A percentile compares a stretch with the other conserved stretches of the same genome.
phyloP scores from a whole-genome alignment of 2,888 invertebrate species.

The Vanessa cardui region DNA sequence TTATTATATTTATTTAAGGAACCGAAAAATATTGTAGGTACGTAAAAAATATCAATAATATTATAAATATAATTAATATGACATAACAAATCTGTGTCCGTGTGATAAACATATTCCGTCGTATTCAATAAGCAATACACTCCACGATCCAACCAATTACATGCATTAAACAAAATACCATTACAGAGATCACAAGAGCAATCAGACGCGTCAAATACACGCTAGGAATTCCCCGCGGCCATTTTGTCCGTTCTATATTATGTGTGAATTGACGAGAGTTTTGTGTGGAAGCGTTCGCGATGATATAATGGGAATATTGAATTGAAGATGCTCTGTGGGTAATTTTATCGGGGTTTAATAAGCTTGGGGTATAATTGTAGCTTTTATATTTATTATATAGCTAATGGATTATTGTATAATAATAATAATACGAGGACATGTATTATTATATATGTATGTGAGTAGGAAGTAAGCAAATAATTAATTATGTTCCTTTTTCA shows the following conservation, averaged over 20 bases:
- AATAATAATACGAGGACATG: no score
- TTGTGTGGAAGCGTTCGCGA: neutral
- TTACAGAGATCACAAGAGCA: constrained; percentile 28
- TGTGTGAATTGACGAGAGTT: neutral
- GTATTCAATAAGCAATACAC: constrained; percentile 16
- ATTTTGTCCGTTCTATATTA: constrained; percentile 37
- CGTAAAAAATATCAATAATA: no score
- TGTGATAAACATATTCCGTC: neutral
- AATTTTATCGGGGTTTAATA: no score
- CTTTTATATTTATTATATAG: no score
- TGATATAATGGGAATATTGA: neutral
- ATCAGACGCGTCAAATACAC: constrained; percentile 58
- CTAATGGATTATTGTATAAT: no score
- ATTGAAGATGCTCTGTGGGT: no score
- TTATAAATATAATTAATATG: neutral
- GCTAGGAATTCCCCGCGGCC: constrained; percentile 65
- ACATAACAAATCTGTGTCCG: neutral
- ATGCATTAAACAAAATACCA: constrained; percentile 35
- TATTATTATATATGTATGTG: no score
- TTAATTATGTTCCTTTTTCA: no score
- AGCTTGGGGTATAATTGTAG: no score
- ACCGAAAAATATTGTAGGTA: no score
- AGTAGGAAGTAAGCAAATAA: no score
- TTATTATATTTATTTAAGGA: no score
- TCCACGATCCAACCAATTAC: constrained; percentile 33